These are phyloP conservation scores for Drosophila funebris DNA, from an alignment of 1,140 invertebrate species.

Conservation along the genomic window DNA sequence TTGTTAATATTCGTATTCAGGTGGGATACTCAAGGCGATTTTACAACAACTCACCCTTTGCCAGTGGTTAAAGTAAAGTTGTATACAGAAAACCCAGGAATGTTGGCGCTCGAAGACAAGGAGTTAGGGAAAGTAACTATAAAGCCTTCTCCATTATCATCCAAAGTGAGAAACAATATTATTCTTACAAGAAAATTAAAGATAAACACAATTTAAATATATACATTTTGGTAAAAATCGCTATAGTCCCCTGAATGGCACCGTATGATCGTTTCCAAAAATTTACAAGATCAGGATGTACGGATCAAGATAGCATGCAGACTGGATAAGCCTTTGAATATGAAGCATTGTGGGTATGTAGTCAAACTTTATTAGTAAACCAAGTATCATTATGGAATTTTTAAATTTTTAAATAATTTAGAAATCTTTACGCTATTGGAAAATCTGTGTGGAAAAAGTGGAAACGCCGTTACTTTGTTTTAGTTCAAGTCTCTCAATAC, in stretches of 20 bases:
- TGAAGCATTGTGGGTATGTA: slow-evolving; percentile 97
- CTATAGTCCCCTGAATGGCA: slow-evolving; percentile 97
- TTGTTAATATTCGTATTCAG: slow-evolving; percentile 83
- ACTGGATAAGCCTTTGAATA: slow-evolving; percentile 99
- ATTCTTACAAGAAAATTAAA: not conserved
- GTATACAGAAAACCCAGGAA: slow-evolving; percentile 98
- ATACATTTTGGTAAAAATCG: not conserved
- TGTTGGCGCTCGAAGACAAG: slow-evolving; percentile 99
- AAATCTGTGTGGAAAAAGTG: slow-evolving; percentile 99
- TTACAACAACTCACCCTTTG: slow-evolving; percentile 97
- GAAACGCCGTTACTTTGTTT: slow-evolving; percentile 99
- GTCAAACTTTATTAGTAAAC: not conserved
- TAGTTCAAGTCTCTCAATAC: slow-evolving; percentile 99
- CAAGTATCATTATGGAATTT: not conserved
- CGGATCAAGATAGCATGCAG: slow-evolving; percentile 98
- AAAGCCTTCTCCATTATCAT: slow-evolving; percentile 95
- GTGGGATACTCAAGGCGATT: slow-evolving; percentile 99
- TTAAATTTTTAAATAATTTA: slow-evolving; percentile 77
- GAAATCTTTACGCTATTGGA: slow-evolving; percentile 96
- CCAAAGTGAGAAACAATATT: slow-evolving; percentile 87
- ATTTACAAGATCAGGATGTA: slow-evolving; percentile 96
- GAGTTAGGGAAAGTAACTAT: slow-evolving; percentile 97
- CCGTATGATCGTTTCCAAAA: slow-evolving; percentile 97
- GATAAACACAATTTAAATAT: not conserved
- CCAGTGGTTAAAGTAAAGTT: slow-evolving; percentile 98